Evolutionary conservation across 2,797 vertebrate species (phyloP).

Genomic region (Antennarius maculatus): DNA sequence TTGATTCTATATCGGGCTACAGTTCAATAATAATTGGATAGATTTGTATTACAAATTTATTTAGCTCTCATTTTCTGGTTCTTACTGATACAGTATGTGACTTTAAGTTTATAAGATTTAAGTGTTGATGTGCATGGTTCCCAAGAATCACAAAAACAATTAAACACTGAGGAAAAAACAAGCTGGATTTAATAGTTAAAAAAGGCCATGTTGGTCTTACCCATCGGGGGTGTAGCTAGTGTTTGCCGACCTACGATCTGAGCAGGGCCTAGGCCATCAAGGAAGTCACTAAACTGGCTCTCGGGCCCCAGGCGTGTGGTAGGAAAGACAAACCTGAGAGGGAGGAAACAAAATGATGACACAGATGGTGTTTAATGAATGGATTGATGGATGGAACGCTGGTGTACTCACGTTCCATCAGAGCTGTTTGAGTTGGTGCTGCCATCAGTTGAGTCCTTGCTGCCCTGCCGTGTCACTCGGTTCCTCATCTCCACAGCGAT

Average conservation of each 20-base stretch:
- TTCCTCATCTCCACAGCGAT: constrained; percentile 98
- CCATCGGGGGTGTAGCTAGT: constrained; percentile 94
- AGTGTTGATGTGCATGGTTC: background rate
- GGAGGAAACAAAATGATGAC: constrained; percentile 4
- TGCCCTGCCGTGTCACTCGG: constrained; percentile 93
- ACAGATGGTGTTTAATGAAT: background rate
- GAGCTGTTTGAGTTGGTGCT: constrained; percentile 99
- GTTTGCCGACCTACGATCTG: constrained; percentile 98
- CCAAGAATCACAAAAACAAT: background rate
- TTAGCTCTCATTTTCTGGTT: background rate
- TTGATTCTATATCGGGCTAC: background rate
- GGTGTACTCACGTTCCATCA: constrained; percentile 90
- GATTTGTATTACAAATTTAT: background rate
- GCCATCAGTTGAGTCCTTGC: constrained; percentile 95
- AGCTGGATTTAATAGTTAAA: background rate
- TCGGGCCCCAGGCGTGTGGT: constrained; percentile 92
- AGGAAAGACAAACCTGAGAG: constrained; percentile 88
- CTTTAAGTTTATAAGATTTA: background rate
- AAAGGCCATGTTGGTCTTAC: constrained; percentile 77
- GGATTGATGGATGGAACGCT: background rate
- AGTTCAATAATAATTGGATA: background rate
- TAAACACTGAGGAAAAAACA: background rate
- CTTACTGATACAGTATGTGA: background rate
- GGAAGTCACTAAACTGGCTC: constrained; percentile 97
- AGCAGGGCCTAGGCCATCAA: constrained; percentile 95